These are phyloP conservation scores for Petrocephalus sullivani DNA, from an alignment of 2,797 vertebrate species.

Conservation along the genomic window DNA sequence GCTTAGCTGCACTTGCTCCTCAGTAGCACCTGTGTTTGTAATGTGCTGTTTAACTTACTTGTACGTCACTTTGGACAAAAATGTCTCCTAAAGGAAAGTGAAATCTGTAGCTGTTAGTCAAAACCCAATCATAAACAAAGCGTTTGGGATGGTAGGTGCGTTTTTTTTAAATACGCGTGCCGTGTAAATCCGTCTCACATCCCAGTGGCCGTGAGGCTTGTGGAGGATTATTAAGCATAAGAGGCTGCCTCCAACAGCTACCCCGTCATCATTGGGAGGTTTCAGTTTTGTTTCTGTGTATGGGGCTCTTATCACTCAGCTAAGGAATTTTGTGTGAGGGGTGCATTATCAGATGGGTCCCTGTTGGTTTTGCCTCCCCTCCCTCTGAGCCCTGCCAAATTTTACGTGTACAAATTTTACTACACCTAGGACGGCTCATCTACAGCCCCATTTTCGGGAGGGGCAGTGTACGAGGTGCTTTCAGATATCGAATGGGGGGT, in stretches of 20 bases:
- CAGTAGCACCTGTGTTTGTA: neutral
- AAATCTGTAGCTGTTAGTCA: neutral
- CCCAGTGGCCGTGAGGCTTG: neutral
- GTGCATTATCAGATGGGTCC: neutral
- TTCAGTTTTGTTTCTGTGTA: neutral
- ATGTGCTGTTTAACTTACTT: too few relatives aligned
- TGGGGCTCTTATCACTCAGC: neutral
- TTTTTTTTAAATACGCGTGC: neutral
- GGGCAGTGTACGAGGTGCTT: neutral
- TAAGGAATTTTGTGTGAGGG: neutral
- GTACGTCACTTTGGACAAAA: neutral
- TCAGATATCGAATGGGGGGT: neutral
- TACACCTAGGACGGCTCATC: neutral
- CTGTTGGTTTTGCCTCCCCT: neutral
- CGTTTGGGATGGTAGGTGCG: neutral
- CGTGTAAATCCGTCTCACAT: neutral
- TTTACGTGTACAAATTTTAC: neutral
- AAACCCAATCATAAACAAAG: neutral
- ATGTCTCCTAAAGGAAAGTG: neutral
- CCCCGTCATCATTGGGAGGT: neutral
- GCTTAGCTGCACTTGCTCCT: neutral
- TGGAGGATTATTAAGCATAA: neutral
- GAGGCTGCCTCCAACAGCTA: neutral
- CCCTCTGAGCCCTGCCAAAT: neutral
- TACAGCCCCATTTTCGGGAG: neutral